These are phyloP conservation scores for Drosophila monieri DNA, from an alignment of 2,888 invertebrate species.

Conservation along the genomic window DNA sequence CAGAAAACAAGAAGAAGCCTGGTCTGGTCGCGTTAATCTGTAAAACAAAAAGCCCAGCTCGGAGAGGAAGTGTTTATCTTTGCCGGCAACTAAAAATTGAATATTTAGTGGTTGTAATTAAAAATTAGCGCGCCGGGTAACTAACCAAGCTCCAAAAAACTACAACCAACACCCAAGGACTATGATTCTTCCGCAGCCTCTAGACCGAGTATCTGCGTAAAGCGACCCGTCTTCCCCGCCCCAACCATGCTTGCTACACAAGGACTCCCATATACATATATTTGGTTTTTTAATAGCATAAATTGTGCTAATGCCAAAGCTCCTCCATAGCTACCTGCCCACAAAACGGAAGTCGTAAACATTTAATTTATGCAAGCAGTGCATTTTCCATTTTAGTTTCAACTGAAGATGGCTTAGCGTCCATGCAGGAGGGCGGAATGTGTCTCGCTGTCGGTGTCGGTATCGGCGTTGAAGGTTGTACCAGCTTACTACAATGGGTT, in stretches of 20 bases:
- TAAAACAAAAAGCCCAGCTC: conserved; percentile 40
- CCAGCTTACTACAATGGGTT: conserved; percentile 10
- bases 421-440: conserved; percentile 6
- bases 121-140: conserved; percentile 70
- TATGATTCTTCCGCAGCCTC: conserved; percentile 13
- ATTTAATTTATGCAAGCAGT: conserved; percentile 76
- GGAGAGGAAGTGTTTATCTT: conserved; percentile 66
- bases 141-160: conserved; percentile 27
- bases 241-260: conserved; percentile 33
- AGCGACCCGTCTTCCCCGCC: neutral
- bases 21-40: conserved; percentile 27
- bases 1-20: conserved; percentile 51
- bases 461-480: neutral
- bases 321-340: conserved; percentile 38
- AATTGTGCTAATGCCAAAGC: conserved; percentile 47
- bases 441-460: conserved; percentile 1
- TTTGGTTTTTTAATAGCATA: conserved; percentile 68
- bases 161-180: conserved; percentile 17
- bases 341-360: conserved; percentile 69
- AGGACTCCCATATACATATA: conserved; percentile 49
- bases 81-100: conserved; percentile 71
- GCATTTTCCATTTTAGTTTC: conserved; percentile 70
- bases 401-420: conserved; percentile 59
- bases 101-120: conserved; percentile 77
- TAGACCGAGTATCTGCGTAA: conserved; percentile 35